phyloP scores from a whole-genome alignment of 2,113 vertebrate genomes.

The Engystomops pustulosus region DNA sequence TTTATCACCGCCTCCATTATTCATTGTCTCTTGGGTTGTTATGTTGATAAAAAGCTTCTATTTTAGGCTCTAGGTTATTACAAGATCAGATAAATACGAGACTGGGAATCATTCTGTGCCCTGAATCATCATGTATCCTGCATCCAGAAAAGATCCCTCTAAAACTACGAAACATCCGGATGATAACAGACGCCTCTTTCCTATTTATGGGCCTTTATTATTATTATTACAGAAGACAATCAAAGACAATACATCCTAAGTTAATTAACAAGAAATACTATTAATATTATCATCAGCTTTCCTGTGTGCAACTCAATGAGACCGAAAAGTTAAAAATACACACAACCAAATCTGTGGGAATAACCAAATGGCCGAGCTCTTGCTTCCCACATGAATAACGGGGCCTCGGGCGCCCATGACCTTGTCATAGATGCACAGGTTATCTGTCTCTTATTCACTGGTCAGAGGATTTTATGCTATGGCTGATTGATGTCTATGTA shows the following conservation, averaged over 20 bases:
- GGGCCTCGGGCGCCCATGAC: too few relatives aligned
- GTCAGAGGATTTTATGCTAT: too few relatives aligned
- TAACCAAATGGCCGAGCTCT: too few relatives aligned
- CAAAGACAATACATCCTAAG: not conserved
- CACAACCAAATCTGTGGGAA: not conserved
- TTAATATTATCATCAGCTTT: slow-evolving; percentile 5
- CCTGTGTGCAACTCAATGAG: not conserved
- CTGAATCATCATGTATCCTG: not conserved
- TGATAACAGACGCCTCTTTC: slow-evolving; percentile 17
- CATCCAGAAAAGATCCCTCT: not conserved
- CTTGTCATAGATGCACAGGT: too few relatives aligned
- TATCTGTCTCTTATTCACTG: too few relatives aligned
- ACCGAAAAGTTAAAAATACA: too few relatives aligned
- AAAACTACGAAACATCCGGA: not conserved
- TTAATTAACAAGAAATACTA: slow-evolving; percentile 8
- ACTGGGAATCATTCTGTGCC: not conserved
- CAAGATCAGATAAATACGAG: not conserved
- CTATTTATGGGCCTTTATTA: slow-evolving; percentile 17
- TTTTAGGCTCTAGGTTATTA: not conserved
- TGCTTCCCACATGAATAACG: too few relatives aligned
- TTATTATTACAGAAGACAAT: not conserved
- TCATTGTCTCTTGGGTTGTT: not conserved
- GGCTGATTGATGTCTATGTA: too few relatives aligned
- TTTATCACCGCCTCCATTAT: not conserved
- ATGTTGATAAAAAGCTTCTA: not conserved